Evolutionary conservation across 2,113 vertebrate species (phyloP).

Genomic region (Emydocephalus ijimae): DNA sequence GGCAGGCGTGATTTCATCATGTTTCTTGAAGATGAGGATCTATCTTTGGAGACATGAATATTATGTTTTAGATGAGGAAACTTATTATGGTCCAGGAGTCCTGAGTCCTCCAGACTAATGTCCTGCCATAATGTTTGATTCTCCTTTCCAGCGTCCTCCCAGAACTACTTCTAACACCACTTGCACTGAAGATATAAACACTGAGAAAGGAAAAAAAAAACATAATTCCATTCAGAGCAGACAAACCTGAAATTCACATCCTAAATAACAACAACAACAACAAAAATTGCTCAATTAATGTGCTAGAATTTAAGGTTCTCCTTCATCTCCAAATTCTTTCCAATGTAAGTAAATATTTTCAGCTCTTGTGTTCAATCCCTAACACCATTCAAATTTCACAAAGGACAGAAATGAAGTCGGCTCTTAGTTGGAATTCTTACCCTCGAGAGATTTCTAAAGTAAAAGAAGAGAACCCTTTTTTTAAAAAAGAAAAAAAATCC

Average conservation of each 20-base stretch:
- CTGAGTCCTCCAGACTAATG: background rate
- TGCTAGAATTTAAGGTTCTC: background rate
- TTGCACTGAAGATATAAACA: background rate
- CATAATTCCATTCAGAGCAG: background rate
- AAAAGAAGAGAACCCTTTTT: conserved; percentile 9
- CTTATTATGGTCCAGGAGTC: too few relatives aligned
- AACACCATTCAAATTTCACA: conserved; percentile 28
- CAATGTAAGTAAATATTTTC: conserved; percentile 18
- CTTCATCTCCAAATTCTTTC: background rate
- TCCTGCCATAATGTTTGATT: background rate
- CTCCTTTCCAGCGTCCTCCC: background rate
- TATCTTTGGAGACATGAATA: background rate
- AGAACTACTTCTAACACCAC: background rate
- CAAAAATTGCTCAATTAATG: background rate
- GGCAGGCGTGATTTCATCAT: background rate
- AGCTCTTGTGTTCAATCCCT: conserved; percentile 6
- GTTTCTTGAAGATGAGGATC: background rate
- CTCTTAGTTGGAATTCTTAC: background rate
- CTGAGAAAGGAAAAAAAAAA: background rate
- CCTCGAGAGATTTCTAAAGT: conserved; percentile 18
- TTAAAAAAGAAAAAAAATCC: conserved; percentile 40
- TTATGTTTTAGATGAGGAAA: background rate
- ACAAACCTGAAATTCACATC: background rate
- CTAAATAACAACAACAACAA: background rate
- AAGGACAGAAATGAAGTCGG: conserved; percentile 27